Conservation (phyloP, 2,797 vertebrate species). For the Pseudochirops corinnae region DNA sequence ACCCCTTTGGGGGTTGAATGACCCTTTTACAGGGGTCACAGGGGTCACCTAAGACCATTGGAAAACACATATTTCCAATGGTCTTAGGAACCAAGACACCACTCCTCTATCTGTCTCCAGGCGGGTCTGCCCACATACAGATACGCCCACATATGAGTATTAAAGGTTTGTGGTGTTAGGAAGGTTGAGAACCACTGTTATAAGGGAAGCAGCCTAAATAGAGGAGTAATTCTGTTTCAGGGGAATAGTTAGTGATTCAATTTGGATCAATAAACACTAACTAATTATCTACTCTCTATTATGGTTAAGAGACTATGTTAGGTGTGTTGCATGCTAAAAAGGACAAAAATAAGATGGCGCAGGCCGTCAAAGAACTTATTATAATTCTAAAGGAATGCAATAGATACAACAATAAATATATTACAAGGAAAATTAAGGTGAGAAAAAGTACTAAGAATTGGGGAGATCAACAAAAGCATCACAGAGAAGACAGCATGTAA, state of each 20-base stretch:
- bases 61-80: too few species aligned
- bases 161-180: too few species aligned
- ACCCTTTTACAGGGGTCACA: too few species aligned
- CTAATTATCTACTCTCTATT: not conserved
- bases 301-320: not conserved
- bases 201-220: not conserved
- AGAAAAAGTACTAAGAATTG: not conserved
- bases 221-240: not conserved
- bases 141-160: too few species aligned
- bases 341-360: not conserved
- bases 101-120: too few species aligned
- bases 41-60: too few species aligned
- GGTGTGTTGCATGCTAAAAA: not conserved
- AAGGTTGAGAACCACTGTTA: too few species aligned
- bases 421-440: not conserved
- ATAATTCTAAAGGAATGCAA: not conserved
- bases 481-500: not conserved
- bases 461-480: not conserved
- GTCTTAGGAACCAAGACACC: too few species aligned
- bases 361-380: not conserved
- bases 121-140: too few species aligned
- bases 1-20: too few species aligned
- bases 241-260: not conserved
- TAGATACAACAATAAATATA: not conserved
- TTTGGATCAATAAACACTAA: not conserved